phyloP scores from a whole-genome alignment of 1,140 invertebrate genomes.

The Ptiloglossa arizonensis region DNA sequence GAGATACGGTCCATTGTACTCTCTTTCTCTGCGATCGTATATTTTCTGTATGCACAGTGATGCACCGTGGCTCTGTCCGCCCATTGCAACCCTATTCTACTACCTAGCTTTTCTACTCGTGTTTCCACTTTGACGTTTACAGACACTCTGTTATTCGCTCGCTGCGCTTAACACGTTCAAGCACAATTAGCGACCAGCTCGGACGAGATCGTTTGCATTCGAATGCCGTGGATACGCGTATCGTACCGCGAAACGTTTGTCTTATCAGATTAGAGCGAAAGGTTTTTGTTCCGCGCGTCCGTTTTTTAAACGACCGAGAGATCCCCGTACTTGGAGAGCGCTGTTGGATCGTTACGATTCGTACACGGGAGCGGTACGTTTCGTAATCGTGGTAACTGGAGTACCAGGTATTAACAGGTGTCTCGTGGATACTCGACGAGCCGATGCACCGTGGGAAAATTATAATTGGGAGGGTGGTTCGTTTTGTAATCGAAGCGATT shows the following conservation, averaged over 20 bases:
- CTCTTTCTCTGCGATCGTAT: slow-evolving; percentile 28
- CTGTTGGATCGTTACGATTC: too few relatives aligned
- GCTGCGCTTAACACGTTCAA: not conserved
- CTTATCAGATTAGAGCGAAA: not conserved
- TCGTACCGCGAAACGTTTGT: not conserved
- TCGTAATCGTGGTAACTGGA: too few relatives aligned
- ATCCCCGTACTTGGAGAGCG: too few relatives aligned
- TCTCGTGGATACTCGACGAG: too few relatives aligned
- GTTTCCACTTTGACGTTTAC: not conserved
- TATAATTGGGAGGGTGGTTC: too few relatives aligned
- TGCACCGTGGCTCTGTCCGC: slow-evolving; percentile 17
- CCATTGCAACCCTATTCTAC: slow-evolving; percentile 37
- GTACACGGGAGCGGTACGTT: too few relatives aligned
- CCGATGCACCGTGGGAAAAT: too few relatives aligned
- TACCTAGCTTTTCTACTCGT: slow-evolving; percentile 30
- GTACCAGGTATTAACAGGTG: too few relatives aligned
- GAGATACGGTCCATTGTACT: slow-evolving; percentile 66
- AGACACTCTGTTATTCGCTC: not conserved
- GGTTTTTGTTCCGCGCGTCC: too few relatives aligned
- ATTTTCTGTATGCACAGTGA: slow-evolving; percentile 37
- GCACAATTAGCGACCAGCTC: slow-evolving; percentile 21
- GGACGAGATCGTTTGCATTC: slow-evolving; percentile 27
- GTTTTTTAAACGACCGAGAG: too few relatives aligned
- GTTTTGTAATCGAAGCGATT: too few relatives aligned
- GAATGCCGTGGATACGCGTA: not conserved